Evolutionary conservation across 1,140 invertebrate species (phyloP), one percentile per base, ranked within the genome.

Genomic region (Pseudomyrmex concolor): DNA sequence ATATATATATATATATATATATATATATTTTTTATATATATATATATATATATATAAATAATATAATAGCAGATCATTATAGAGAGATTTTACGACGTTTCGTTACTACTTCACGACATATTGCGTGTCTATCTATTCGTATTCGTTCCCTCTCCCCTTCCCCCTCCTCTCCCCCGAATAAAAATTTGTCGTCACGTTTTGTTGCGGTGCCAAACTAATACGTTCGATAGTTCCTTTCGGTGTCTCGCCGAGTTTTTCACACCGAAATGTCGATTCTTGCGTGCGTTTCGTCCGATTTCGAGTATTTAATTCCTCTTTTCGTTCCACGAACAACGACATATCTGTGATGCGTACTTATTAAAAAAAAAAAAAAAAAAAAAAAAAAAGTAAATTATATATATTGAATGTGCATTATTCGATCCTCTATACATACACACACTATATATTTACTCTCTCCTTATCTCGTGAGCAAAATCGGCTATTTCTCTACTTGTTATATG

Each of bases 291-390:
- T n/a, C n/a, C n/a, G n/a, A n/a, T 15, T 76, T 66, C 4, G 25
- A 48, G 2, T 25, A 25, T 25, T 25, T 25, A 25, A 25, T 25
- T 25, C 3, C 34, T 87, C 25, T 76, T 63, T 89, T 84, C 54
- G 76, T 87, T 85, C 86, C 74, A 81, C 70, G 51, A 90, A 91
- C 90, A 91, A 91, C 90, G 90, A 91, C 85, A 91, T 91, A 91
- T 91, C 90, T 91, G 90, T 91, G 90, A 91, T 91, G 87, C 85
- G 77, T 86, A 90, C 88, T 90, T 83, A 84, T 86, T 34, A 34
- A 25, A 25, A 4, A 4, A 25, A 25, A 25, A 25, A 25, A 2
- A 25, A 25, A 25, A 25, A 25, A 25, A 25, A 25, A 22, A 22
- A 22, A 90, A 89, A n/a, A n/a, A n/a, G 73, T 64, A 82, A 51